phyloP scores from a whole-genome alignment of 2,888 invertebrate species.

The Pterostichus madidus region DNA sequence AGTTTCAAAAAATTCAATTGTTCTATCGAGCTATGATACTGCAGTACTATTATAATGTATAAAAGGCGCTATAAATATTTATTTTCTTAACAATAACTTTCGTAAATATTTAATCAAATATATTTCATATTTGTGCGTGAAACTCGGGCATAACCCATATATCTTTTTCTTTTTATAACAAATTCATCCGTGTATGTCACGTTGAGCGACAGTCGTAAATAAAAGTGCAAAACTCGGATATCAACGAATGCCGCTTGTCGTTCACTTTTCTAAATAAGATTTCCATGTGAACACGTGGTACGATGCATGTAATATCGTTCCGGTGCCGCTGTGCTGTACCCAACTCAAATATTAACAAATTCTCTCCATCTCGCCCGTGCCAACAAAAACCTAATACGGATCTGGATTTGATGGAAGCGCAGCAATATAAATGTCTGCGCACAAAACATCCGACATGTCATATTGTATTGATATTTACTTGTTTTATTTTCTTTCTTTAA shows the following conservation, averaged over 20 bases:
- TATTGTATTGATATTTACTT: no score
- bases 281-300: slow-evolving; percentile 3
- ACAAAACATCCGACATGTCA: background rate
- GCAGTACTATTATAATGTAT: no score
- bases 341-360: slow-evolving; percentile 47
- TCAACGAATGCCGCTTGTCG: slow-evolving; percentile 7
- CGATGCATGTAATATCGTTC: slow-evolving; percentile 21
- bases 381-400: slow-evolving; percentile 28
- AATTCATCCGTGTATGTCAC: slow-evolving; percentile 4
- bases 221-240: slow-evolving; percentile 15
- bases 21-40: no score
- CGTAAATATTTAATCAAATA: no score
- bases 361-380: slow-evolving; percentile 3
- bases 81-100: no score
- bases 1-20: no score
- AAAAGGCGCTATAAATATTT: no score
- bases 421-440: slow-evolving; percentile 29
- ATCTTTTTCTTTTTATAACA: background rate
- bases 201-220: background rate
- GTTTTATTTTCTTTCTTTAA: no score
- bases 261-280: slow-evolving; percentile 43
- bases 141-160: no score
- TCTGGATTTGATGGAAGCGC: slow-evolving; percentile 9
- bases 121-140: no score
- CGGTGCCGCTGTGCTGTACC: background rate